Conservation (phyloP, 30 jellyfish, hydroid and myxozoan species). For the Haliclystus octoradiatus region DNA sequence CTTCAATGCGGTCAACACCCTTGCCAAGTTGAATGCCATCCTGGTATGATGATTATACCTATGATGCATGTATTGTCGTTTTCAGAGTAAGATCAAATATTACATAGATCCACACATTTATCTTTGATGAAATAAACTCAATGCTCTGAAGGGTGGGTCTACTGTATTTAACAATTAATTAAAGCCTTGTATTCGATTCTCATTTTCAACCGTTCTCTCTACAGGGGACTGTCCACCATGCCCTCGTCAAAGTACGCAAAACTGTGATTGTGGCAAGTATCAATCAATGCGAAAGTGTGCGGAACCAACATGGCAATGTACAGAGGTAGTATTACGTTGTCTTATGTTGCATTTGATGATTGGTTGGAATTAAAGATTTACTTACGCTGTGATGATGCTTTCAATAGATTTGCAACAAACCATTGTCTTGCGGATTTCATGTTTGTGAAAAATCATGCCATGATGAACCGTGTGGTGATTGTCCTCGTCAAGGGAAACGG, state of each 20-base stretch:
- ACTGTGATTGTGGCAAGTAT: constrained; percentile 50
- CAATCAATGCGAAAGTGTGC: constrained; percentile 57
- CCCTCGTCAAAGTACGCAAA: constrained; percentile 41
- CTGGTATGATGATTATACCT: constrained; percentile 35
- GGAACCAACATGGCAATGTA: constrained; percentile 59
- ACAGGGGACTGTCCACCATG: constrained; percentile 85
- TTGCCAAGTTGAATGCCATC: constrained; percentile 59
- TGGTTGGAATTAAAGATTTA: neutral
- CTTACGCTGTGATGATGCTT: neutral
- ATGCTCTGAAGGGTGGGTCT: no score
- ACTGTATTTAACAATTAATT: no score
- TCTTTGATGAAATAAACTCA: no score
- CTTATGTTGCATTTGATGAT: neutral
- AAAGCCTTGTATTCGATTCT: no score
- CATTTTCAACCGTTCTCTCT: no score
- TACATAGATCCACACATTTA: no score
- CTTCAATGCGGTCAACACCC: constrained; percentile 74
- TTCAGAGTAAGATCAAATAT: no score
- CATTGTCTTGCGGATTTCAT: constrained; percentile 63
- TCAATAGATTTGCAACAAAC: constrained; percentile 53
- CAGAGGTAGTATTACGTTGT: constrained; percentile 25
- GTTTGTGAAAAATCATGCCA: constrained; percentile 85
- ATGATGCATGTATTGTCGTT: no score
- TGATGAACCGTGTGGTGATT: constrained; percentile 56
- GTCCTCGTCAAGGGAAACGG: constrained; percentile 78